Evolutionary conservation across 2,888 invertebrate genomes (phyloP).

Genomic region (Drosophila austrosaltans): DNA sequence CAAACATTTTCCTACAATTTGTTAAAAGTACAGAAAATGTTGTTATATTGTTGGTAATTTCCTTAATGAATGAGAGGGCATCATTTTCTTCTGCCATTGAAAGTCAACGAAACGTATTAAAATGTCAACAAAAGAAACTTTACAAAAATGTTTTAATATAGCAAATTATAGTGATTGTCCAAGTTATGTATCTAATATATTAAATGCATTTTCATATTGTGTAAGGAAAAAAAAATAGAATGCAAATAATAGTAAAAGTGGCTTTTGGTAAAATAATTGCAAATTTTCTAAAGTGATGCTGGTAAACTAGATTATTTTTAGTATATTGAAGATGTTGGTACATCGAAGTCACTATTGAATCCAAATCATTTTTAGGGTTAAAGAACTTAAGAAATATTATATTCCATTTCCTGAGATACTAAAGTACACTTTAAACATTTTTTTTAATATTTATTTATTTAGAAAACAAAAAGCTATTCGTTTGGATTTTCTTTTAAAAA

Average conservation of each 20-base stretch:
- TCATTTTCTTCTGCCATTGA: conserved; percentile 30
- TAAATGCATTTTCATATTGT: not conserved
- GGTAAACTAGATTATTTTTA: no score
- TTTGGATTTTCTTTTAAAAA: no score
- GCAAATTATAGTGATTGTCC: not conserved
- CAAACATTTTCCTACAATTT: conserved; percentile 22
- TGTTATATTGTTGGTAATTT: conserved; percentile 31
- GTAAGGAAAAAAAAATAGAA: not conserved
- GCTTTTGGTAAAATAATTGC: not conserved
- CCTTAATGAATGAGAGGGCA: conserved; percentile 7
- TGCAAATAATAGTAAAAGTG: not conserved
- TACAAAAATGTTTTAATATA: not conserved
- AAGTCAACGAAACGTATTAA: conserved; percentile 29
- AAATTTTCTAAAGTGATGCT: no score
- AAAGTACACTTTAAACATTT: no score
- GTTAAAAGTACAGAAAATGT: conserved; percentile 31
- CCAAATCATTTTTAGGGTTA: no score
- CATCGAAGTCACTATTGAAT: no score
- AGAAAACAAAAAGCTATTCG: no score
- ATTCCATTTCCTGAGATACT: no score
- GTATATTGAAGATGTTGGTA: no score
- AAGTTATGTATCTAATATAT: not conserved
- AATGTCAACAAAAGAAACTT: not conserved
- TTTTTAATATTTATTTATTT: no score
- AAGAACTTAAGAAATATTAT: no score